Percentiles rank a stretch among this genome's conserved stretches.
These are phyloP conservation scores for Protodeltote pygarga DNA, from an alignment of 2,888 invertebrate genomes.

Conservation along the genomic window DNA sequence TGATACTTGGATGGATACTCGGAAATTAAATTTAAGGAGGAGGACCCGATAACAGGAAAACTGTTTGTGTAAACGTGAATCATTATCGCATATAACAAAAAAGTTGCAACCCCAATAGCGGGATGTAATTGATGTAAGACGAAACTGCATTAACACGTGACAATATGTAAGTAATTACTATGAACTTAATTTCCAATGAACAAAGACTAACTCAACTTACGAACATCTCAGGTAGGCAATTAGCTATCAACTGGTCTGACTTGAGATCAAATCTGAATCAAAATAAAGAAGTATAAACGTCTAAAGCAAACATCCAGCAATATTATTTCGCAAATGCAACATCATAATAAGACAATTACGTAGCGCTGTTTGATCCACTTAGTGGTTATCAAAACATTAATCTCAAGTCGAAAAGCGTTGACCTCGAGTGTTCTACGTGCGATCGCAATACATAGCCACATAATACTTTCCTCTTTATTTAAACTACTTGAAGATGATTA, in stretches of 20 bases:
- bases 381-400: constrained; percentile 51
- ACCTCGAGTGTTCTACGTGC: constrained; percentile 44
- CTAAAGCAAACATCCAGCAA: constrained; percentile 39
- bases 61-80: background rate
- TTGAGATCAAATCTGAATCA: constrained; percentile 49
- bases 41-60: background rate
- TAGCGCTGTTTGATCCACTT: constrained; percentile 50
- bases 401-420: constrained; percentile 50
- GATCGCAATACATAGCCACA: constrained; percentile 37
- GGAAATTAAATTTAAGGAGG: too few species aligned
- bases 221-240: constrained; percentile 3
- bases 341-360: constrained; percentile 56
- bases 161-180: constrained; percentile 13
- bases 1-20: too few species aligned
- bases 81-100: constrained; percentile 8
- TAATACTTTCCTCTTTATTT: constrained; percentile 41
- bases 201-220: constrained; percentile 20
- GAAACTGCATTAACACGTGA: constrained; percentile 24
- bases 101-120: constrained; percentile 3
- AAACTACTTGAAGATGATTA: constrained; percentile 8
- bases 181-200: constrained; percentile 2
- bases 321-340: constrained; percentile 50
- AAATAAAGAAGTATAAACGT: constrained; percentile 37
- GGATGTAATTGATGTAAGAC: constrained; percentile 29
- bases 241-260: constrained; percentile 13